These are phyloP conservation scores for Ctenosaura bakeri DNA, from an alignment of 2,797 vertebrate species.

Conservation along the genomic window DNA sequence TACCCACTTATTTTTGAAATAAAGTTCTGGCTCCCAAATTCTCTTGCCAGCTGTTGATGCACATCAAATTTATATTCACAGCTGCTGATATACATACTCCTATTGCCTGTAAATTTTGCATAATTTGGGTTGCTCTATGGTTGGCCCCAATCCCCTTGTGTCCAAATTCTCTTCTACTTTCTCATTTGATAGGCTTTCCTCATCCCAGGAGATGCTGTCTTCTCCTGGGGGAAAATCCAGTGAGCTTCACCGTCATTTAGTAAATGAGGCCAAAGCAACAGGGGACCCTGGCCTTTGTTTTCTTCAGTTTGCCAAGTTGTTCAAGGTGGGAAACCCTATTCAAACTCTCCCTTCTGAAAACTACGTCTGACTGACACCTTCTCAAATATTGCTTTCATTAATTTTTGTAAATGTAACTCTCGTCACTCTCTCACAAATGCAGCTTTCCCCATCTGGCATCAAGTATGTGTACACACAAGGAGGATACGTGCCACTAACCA, in stretches of 20 bases:
- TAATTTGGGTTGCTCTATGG: not conserved
- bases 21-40: not conserved
- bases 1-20: not conserved
- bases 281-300: not conserved
- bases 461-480: not conserved
- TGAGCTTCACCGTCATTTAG: not conserved
- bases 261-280: too few species aligned
- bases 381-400: not conserved
- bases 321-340: not conserved
- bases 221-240: not conserved
- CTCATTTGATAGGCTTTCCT: not conserved
- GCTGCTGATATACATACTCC: not conserved
- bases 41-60: not conserved
- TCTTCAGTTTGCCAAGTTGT: not conserved
- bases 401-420: not conserved
- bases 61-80: not conserved
- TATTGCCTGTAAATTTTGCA: not conserved
- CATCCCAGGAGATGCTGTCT: too few species aligned
- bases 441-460: not conserved
- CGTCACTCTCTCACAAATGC: not conserved
- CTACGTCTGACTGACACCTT: not conserved
- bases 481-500: not conserved
- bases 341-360: not conserved
- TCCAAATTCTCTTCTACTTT: not conserved
- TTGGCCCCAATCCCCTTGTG: not conserved